Evolutionary conservation across 2,888 invertebrate species (phyloP).

Genomic region (Pycnomerus fuliginosus): DNA sequence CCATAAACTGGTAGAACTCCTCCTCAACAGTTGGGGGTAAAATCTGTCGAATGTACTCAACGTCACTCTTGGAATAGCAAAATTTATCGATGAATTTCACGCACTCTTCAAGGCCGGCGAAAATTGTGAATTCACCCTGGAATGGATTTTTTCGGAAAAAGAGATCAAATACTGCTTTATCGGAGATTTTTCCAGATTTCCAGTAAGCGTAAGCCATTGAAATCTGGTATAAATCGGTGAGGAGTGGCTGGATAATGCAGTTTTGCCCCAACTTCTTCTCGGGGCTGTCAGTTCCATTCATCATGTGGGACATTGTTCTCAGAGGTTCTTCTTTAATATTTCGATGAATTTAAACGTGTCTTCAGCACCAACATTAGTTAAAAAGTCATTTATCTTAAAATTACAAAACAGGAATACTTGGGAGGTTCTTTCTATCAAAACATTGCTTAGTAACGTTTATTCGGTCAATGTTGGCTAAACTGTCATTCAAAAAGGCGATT

Average conservation of each 20-base stretch:
- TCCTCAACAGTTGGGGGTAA: conserved; percentile 83
- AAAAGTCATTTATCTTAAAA: no score
- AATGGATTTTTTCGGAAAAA: conserved; percentile 97
- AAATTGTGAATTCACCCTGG: conserved; percentile 96
- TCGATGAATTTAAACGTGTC: no score
- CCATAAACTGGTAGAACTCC: conserved; percentile 86
- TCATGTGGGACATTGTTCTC: conserved; percentile 9
- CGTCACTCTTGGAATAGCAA: conserved; percentile 90
- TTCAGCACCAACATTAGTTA: no score
- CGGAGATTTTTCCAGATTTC: conserved; percentile 90
- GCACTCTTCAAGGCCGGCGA: conserved; percentile 96
- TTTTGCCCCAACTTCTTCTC: conserved; percentile 58
- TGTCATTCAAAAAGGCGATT: no score
- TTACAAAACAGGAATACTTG: no score
- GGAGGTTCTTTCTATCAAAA: no score
- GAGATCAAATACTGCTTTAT: conserved; percentile 92
- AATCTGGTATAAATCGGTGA: conserved; percentile 95
- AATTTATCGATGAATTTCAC: conserved; percentile 90
- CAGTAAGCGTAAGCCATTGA: conserved; percentile 99
- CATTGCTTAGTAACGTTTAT: no score
- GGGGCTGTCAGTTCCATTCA: not conserved
- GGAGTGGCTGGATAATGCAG: conserved; percentile 83
- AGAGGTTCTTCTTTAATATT: no score
- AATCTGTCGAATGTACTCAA: conserved; percentile 83
- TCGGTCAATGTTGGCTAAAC: no score